Conservation (phyloP, 2,888 invertebrate species). For the Eupithecia dodoneata region DNA sequence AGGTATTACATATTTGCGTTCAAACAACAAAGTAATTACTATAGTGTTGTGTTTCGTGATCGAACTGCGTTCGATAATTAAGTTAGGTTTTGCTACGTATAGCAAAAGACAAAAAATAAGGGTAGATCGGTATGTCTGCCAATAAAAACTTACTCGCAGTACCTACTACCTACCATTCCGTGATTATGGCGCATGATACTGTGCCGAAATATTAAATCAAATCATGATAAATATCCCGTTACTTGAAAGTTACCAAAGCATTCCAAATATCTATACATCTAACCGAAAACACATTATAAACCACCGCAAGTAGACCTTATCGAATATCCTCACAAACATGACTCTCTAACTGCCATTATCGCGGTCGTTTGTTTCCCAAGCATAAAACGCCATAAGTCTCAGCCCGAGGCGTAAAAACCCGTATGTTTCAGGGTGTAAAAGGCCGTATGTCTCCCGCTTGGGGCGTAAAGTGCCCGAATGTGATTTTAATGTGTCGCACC, state of each 20-base stretch:
- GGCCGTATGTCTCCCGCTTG: slow-evolving; percentile 52
- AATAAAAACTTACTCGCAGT: no score
- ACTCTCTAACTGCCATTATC: slow-evolving; percentile 51
- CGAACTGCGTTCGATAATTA: no score
- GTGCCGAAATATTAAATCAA: no score
- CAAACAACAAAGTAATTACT: no score
- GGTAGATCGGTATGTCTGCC: no score
- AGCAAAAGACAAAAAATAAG: no score
- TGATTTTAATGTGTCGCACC: slow-evolving; percentile 75
- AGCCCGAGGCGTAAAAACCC: slow-evolving; percentile 47
- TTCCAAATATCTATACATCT: not conserved
- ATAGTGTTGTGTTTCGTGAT: no score
- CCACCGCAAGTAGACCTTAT: slow-evolving; percentile 25
- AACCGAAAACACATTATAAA: slow-evolving; percentile 4
- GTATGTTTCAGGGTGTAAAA: slow-evolving; percentile 46
- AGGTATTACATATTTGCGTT: not conserved
- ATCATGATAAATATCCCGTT: no score
- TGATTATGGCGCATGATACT: no score
- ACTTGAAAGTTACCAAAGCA: no score
- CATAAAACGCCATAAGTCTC: slow-evolving; percentile 49
- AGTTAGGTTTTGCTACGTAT: no score
- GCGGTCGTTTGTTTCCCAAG: slow-evolving; percentile 50
- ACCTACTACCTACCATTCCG: no score
- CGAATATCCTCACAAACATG: slow-evolving; percentile 39
- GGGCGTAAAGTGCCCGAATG: slow-evolving; percentile 64